Base-by-base conservation (phyloP, 1,140 invertebrate genomes). In the Physella acuta region DNA sequence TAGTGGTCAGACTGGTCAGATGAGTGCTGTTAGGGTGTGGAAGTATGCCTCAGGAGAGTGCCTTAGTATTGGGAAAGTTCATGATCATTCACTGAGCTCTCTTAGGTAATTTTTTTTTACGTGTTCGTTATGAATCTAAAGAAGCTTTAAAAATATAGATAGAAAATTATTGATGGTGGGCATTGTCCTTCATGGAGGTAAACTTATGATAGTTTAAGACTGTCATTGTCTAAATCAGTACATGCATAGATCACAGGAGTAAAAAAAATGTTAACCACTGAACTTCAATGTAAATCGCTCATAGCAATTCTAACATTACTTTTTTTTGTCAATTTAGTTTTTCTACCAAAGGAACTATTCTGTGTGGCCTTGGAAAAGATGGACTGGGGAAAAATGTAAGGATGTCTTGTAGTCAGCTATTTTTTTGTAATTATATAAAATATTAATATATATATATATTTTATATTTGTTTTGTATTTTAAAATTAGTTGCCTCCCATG, bases 321-420 rank as follows among this genome's bases (percentile, higher is more conserved):
- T n/a, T 33, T 71, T 53, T 64, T 52, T 37, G 69, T 37, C 36
- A 16, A 79, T 82, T 55, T 74, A 84, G 83, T 72, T 81, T 84
- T 73, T 82, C 82, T 51, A 75, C 78, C 55, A 80, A 76, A 73
- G 83, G 83, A 55, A 76, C 71, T 67, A 58, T 81, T 17, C 66
- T 84, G 4, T 84, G 83, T 81, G 83, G 83, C 34, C 81, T 84
- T 36, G 83, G 83, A 1, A 83, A 81, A 70, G 83, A 84, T 66
- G 72, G 70, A 20, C 83, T 84, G 67, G 78, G 80, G 8, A 82
- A 82, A 79, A 83, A 81, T 78, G 83, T 84, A 71, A 81, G 81
- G 74, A 20, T 37, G 34, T 61, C 24, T 44, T 44, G 20, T 44
- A 44, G 39, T 44, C 20, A n/a, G n/a, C n/a, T n/a, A 34, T 33